These are phyloP conservation scores for Limnephilus rhombicus DNA, from an alignment of 2,888 invertebrate genomes.

Conservation along the genomic window DNA sequence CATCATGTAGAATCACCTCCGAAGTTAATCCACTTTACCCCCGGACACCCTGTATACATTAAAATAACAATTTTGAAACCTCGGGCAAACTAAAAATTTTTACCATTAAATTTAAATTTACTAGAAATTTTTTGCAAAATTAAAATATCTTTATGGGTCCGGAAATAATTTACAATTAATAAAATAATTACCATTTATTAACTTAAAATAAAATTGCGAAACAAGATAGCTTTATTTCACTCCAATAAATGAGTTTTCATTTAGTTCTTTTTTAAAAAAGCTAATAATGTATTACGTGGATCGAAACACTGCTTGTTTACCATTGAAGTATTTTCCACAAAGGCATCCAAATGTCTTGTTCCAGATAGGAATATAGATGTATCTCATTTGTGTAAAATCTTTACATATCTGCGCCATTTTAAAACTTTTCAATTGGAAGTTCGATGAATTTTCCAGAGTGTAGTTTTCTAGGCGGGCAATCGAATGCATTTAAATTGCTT, in stretches of 20 bases:
- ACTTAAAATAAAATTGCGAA: too few species aligned
- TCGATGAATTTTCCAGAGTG: constrained; percentile 17
- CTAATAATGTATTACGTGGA: neutral
- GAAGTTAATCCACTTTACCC: too few species aligned
- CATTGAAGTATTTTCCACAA: neutral
- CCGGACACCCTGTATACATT: too few species aligned
- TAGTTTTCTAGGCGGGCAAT: constrained; percentile 39
- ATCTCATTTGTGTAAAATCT: constrained; percentile 13
- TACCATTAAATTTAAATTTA: too few species aligned
- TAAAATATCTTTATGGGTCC: too few species aligned
- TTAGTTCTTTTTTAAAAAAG: neutral
- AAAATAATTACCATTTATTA: too few species aligned
- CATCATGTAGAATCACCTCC: too few species aligned
- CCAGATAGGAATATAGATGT: constrained; percentile 18
- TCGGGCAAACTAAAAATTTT: too few species aligned
- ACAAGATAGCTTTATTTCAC: neutral
- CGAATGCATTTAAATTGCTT: constrained; percentile 54
- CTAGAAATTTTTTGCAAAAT: too few species aligned
- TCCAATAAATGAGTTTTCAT: neutral
- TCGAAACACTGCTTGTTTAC: neutral
- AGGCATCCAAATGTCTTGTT: neutral
- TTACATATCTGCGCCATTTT: constrained; percentile 19
- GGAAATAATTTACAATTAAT: too few species aligned
- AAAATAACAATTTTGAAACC: too few species aligned
- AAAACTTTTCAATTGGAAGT: constrained; percentile 39